Percentiles rank a stretch among this genome's conserved stretches.
Conservation (phyloP, 2,113 vertebrate species). For the Mormyrus lacerda region DNA sequence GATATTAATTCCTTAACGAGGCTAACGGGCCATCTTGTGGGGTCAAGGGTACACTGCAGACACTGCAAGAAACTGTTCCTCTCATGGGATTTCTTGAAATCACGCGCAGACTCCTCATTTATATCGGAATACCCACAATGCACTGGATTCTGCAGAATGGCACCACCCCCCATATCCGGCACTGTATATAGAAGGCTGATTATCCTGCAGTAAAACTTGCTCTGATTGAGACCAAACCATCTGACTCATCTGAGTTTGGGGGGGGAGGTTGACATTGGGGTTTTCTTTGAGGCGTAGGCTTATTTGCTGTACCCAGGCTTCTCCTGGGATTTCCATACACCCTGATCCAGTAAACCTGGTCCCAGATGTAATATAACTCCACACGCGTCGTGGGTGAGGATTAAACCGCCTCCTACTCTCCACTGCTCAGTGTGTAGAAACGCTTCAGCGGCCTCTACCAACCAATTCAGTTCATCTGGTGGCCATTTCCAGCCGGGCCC, state of each 20-base stretch:
- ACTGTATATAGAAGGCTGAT: neutral
- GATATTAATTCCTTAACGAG: slow-evolving; percentile 51
- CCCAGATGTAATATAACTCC: no score
- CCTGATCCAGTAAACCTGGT: no score
- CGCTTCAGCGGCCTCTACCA: no score
- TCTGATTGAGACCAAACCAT: neutral
- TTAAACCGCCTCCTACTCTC: no score
- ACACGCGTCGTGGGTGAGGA: no score
- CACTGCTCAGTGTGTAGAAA: no score
- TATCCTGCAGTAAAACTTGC: neutral
- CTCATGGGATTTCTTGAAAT: slow-evolving; percentile 52
- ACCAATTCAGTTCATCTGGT: no score
- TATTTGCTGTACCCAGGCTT: no score
- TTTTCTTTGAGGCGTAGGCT: neutral
- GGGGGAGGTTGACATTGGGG: neutral
- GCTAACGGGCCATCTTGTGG: slow-evolving; percentile 44
- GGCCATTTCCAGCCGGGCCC: neutral
- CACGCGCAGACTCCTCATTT: slow-evolving; percentile 51
- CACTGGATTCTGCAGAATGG: slow-evolving; percentile 18
- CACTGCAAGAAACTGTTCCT: slow-evolving; percentile 48
- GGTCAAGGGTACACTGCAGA: slow-evolving; percentile 48
- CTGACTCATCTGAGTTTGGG: neutral
- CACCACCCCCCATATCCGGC: slow-evolving; percentile 20
- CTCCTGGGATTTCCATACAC: no score
- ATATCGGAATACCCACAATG: slow-evolving; percentile 51